Conservation (phyloP, 2,888 invertebrate species). For the Diadegma fenestrale region DNA sequence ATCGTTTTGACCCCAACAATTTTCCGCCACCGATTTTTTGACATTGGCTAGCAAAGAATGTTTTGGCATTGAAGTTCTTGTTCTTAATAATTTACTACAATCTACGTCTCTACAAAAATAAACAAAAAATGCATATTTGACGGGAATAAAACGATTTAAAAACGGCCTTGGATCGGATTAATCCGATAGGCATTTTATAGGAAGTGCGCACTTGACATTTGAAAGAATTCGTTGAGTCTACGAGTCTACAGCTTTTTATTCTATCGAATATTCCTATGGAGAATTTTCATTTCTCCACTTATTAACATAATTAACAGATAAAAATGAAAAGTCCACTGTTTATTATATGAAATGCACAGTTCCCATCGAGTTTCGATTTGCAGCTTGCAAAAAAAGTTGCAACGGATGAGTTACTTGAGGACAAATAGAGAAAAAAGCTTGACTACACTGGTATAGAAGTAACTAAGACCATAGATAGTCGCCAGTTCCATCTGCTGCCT, state of each 20-base stretch:
- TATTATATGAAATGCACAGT: slow-evolving; percentile 1
- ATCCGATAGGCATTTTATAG: no score
- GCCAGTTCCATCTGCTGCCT: slow-evolving; percentile 71
- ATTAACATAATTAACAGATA: background rate
- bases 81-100: no score
- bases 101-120: no score
- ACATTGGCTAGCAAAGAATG: no score
- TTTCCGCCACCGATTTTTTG: no score
- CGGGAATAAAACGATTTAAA: no score
- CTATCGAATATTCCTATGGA: background rate
- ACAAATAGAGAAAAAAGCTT: slow-evolving; percentile 24
- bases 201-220: background rate
- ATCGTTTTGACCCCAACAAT: no score
- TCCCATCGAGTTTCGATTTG: slow-evolving; percentile 4
- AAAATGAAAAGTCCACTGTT: background rate
- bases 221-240: background rate
- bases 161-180: no score
- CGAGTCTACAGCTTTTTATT: background rate
- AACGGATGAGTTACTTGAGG: slow-evolving; percentile 31
- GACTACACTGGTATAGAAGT: slow-evolving; percentile 36
- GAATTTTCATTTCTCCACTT: background rate
- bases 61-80: no score
- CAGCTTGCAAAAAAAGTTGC: slow-evolving; percentile 25
- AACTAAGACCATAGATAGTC: slow-evolving; percentile 76
- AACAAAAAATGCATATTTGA: no score